phyloP scores from a whole-genome alignment of 2,888 invertebrate genomes.

The Melanargia galathea region DNA sequence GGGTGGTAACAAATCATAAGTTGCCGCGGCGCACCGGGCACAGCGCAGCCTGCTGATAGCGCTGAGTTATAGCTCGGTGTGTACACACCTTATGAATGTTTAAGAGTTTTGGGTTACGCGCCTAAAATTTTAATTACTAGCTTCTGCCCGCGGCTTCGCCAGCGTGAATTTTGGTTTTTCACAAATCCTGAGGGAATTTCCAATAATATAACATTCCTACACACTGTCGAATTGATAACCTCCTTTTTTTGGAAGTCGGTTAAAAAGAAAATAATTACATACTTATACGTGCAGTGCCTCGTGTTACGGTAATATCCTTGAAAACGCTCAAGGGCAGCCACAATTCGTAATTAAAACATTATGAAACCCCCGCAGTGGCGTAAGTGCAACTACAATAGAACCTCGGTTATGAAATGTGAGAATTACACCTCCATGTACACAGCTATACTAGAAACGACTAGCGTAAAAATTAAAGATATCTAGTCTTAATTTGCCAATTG shows the following conservation, averaged over 20 bases:
- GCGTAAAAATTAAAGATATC: neutral
- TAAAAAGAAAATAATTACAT: neutral
- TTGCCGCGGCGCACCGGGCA: conserved; percentile 18
- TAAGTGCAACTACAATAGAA: conserved; percentile 36
- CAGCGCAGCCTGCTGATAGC: conserved; percentile 27
- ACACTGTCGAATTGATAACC: no score
- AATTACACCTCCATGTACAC: conserved; percentile 15
- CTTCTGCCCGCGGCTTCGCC: no score
- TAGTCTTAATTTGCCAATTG: no score
- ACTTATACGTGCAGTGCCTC: no score
- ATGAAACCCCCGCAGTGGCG: conserved; percentile 28
- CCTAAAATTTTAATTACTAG: neutral
- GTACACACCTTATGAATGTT: conserved; percentile 20
- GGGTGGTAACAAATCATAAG: conserved; percentile 32
- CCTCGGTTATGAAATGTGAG: conserved; percentile 35
- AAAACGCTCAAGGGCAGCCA: conserved; percentile 7
- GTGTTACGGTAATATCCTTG: conserved; percentile 9
- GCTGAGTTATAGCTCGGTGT: conserved; percentile 27
- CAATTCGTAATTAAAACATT: conserved; percentile 31
- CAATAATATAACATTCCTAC: no score
- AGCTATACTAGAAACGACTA: neutral
- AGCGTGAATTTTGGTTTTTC: no score
- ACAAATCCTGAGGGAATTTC: no score
- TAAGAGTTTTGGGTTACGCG: neutral
- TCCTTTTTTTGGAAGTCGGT: no score